Evolutionary conservation across 2,888 invertebrate species (phyloP), one percentile per base, ranked within the genome.

Genomic region (Chelonus formosanus): DNA sequence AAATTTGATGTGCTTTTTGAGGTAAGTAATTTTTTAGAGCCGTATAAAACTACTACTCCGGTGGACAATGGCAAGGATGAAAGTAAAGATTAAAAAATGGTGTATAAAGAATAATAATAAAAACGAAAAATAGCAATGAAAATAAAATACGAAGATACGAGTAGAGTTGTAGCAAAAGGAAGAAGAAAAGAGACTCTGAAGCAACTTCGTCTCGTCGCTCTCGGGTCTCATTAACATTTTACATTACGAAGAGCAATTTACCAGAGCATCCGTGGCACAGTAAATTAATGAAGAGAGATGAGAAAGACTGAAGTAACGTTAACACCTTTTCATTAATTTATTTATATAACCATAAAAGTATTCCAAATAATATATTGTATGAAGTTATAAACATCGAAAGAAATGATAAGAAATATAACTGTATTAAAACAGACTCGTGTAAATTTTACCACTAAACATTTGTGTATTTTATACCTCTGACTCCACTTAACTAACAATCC

Each of bases 201-300:
- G 59, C 55, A 61, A 63, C 63, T 44, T 47, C 10, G 62, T 58
- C 53, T 57, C 67, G 52, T 68, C 57, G 63, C 67, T 65, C 60
- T 57, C 53, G 56, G 61, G 66, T 67, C 72, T 72, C 71, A 71
- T 72, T 71, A 72, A 72, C 67, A 71, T 71, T 70, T 72, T 70
- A 71, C 63, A 67, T 70, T 70, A 71, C 66, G 69, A 69, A 63
- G 63, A 66, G 67, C 70, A 71, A 72, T 71, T 72, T 71, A 70
- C 70, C 65, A 58, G 54, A 52, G 56, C 64, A 52, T 60, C 56
- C 59, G 44, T 62, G 50, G 55, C 56, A 61, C 64, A 65, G 57
- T 71, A 67, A 72, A 74, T 74, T 74, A 74, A 74, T 74, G 71
- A 74, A 74, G 71, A 69, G 68, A 57, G 68, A 72, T 70, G 63